Base-by-base conservation (phyloP, 2,797 vertebrate species). In the Gobio occitaniae region DNA sequence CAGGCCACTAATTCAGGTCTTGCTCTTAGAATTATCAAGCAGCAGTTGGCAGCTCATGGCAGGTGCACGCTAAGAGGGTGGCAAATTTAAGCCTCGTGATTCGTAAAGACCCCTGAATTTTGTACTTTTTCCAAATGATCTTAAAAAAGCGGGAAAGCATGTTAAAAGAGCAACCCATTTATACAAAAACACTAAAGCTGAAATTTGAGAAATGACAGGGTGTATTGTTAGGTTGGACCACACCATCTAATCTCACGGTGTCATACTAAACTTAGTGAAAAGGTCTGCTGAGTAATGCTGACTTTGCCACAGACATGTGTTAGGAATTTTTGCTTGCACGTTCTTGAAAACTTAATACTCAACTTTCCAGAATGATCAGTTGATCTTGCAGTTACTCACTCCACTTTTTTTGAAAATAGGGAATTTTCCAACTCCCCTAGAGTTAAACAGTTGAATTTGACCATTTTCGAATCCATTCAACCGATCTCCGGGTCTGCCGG, bases 161-260 rank as follows among this genome's bases (percentile, higher is more conserved):
- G 32, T 32, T 32, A 84, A 54, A 77, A 44, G 17, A 59, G 16
- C n/a, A 70, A 78, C 16, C 38, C 32, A 47, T 84, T 71, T 79
- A 36, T 17, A 61, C 36, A 59, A 48, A 70, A 70, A 56, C n/a
- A 25, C 65, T 84, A 44, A 82, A 80, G 68, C 44, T 78, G 71
- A 72, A 59, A 87, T 80, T 78, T 88, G 79, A 89, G 82, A 85
- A 87, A 89, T 88, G 66, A 79, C 76, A 87, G 80, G 84, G 48
- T 82, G 41, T 13, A 78, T 36, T 48, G 44, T 69, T 68, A 41
- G 36, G 13, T 47, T 72, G 36, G 10, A 79, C 13, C 47, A 81
- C 6, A 82, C 54, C 80, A 72, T 79, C n/a, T 78, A 56, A 68
- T 78, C 76, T 84, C 75, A 48, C 21, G 0, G 44, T 70, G 13